Evolutionary conservation across 35 echinoderm and acorn worm genomes (phyloP).

Genomic region (Amphiura filiformis): DNA sequence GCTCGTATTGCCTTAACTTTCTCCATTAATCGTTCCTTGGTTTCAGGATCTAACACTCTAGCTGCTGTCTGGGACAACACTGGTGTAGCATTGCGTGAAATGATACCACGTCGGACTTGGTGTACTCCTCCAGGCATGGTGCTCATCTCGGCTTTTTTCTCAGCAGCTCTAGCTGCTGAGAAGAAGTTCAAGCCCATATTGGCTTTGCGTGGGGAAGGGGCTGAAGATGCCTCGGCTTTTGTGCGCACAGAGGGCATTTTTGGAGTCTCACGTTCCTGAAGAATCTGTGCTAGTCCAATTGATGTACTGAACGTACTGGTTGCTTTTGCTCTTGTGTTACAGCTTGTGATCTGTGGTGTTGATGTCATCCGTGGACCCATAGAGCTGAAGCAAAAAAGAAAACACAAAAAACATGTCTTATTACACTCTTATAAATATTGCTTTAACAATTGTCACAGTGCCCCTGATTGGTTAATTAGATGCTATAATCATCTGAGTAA

Average conservation of each 20-base stretch:
- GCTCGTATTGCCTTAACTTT: constrained; percentile 75
- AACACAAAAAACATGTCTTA: background rate
- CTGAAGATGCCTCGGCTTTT: constrained; percentile 23
- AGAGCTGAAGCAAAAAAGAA: constrained; percentile 30
- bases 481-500: too few relatives aligned
- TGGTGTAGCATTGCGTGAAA: constrained; percentile 66
- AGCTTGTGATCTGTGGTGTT: background rate
- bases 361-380: constrained; percentile 40
- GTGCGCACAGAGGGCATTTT: constrained; percentile 3
- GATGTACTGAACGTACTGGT: constrained; percentile 74
- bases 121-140: constrained; percentile 58
- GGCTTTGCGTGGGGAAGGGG: constrained; percentile 5
- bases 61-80: constrained; percentile 48
- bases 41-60: constrained; percentile 68
- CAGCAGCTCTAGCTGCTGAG: background rate
- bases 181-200: constrained; percentile 19
- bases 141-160: constrained; percentile 46
- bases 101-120: constrained; percentile 59
- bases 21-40: constrained; percentile 62
- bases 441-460: too few relatives aligned
- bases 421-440: background rate
- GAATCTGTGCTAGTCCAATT: constrained; percentile 75
- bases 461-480: too few relatives aligned
- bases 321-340: constrained; percentile 19
- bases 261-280: constrained; percentile 28